phyloP scores from a whole-genome alignment of 2,888 invertebrate genomes.

The Caenorhabditis zanzibari region DNA sequence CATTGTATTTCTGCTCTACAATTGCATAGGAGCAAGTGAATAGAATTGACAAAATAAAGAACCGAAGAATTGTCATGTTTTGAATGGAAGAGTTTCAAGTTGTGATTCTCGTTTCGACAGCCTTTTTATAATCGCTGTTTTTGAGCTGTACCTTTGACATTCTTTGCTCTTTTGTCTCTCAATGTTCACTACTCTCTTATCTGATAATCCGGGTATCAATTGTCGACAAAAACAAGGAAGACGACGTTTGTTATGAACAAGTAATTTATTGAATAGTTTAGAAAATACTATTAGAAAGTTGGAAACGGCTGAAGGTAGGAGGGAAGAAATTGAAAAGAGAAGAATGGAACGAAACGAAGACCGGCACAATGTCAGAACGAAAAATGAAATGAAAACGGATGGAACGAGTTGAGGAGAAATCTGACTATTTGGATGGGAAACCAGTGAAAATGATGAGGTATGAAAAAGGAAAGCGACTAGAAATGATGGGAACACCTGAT shows the following conservation, averaged over 20 bases:
- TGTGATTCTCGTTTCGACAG: conserved; percentile 6
- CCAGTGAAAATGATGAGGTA: conserved; percentile 56
- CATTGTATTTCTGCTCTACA: conserved; percentile 12
- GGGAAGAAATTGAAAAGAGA: conserved; percentile 31
- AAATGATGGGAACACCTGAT: conserved; percentile 19
- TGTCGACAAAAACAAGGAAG: conserved; percentile 28
- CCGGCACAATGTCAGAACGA: conserved; percentile 41
- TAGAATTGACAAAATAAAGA: conserved; percentile 5
- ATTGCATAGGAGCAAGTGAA: neutral
- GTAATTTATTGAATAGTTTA: conserved; percentile 28
- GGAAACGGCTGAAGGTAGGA: conserved; percentile 17
- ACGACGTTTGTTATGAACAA: conserved; percentile 36
- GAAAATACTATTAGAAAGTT: conserved; percentile 31
- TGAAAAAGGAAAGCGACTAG: conserved; percentile 38
- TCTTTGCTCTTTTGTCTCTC: conserved; percentile 43
- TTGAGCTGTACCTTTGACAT: conserved; percentile 27
- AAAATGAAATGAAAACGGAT: neutral
- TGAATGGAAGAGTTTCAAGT: conserved; percentile 1
- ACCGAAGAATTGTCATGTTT: conserved; percentile 2
- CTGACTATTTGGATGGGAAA: conserved; percentile 40
- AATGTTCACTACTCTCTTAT: neutral
- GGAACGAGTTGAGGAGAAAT: conserved; percentile 1
- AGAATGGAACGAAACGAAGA: conserved; percentile 48
- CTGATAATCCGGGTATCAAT: conserved; percentile 45
- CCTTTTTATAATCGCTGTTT: conserved; percentile 41